Evolutionary conservation across 2,888 invertebrate genomes (phyloP).

Genomic region (Drosophila diplacantha): DNA sequence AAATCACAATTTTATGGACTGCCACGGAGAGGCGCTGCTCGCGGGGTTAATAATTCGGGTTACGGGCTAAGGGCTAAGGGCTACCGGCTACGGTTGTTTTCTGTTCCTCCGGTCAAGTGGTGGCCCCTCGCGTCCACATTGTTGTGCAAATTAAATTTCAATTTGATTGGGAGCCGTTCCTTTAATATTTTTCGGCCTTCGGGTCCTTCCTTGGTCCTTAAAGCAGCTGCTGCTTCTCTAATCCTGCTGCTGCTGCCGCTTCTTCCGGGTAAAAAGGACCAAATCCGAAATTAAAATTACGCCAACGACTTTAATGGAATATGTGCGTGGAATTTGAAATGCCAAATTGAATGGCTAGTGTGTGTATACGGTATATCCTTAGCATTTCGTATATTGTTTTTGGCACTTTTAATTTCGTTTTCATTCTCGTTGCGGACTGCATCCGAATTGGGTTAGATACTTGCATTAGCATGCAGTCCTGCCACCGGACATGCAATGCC

Average conservation of each 20-base stretch:
- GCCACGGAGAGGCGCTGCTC: slow-evolving; percentile 31
- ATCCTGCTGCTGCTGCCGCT: slow-evolving; percentile 24
- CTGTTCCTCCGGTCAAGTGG: slow-evolving; percentile 42
- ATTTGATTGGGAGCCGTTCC: slow-evolving; percentile 61
- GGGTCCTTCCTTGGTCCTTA: slow-evolving; percentile 13
- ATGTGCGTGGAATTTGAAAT: slow-evolving; percentile 61
- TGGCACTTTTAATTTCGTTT: slow-evolving; percentile 31
- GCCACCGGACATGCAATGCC: neutral
- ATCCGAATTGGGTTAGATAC: slow-evolving; percentile 11
- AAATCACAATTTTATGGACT: slow-evolving; percentile 74
- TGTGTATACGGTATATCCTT: slow-evolving; percentile 3
- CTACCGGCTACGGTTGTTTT: slow-evolving; percentile 19
- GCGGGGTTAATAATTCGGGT: slow-evolving; percentile 66
- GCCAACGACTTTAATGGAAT: slow-evolving; percentile 64
- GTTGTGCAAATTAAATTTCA: slow-evolving; percentile 69
- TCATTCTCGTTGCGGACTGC: slow-evolving; percentile 15
- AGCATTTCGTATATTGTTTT: slow-evolving; percentile 14
- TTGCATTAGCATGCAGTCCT: slow-evolving; percentile 30
- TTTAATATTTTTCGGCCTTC: slow-evolving; percentile 15
- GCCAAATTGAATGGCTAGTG: slow-evolving; percentile 28
- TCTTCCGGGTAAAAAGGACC: slow-evolving; percentile 23
- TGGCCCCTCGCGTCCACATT: slow-evolving; percentile 39
- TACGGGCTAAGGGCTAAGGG: slow-evolving; percentile 2
- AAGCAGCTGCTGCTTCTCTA: slow-evolving; percentile 47
- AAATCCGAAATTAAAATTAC: slow-evolving; percentile 62